These are phyloP conservation scores for Phallusia fumigata DNA, from an alignment of 23 tunicate genomes.

Conservation along the genomic window DNA sequence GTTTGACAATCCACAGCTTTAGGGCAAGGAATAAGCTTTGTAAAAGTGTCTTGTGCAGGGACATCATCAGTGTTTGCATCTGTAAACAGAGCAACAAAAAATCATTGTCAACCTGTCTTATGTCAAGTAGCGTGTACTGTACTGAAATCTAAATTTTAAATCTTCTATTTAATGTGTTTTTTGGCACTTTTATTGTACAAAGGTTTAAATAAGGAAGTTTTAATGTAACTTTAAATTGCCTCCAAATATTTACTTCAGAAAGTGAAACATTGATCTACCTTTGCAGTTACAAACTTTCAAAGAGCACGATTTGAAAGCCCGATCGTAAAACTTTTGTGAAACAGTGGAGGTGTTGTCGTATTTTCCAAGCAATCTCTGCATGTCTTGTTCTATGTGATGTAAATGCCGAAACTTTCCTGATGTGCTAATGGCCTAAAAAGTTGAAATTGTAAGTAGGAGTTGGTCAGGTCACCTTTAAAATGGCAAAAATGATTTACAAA, in stretches of 20 bases:
- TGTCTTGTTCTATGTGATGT: conserved; percentile 24
- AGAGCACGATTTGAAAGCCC: not conserved
- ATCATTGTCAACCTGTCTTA: too few species aligned
- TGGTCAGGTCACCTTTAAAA: not conserved
- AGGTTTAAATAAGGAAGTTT: too few species aligned
- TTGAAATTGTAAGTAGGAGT: not conserved
- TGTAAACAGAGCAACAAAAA: too few species aligned
- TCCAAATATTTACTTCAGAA: too few species aligned
- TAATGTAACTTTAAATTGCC: too few species aligned
- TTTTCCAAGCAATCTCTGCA: conserved; percentile 47
- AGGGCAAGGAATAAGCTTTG: conserved; percentile 44
- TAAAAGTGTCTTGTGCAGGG: not conserved
- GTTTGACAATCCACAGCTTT: conserved; percentile 42
- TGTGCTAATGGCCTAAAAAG: not conserved
- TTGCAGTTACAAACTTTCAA: not conserved
- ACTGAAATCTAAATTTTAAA: too few species aligned
- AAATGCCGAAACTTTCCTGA: not conserved
- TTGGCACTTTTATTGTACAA: too few species aligned
- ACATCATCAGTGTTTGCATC: too few species aligned
- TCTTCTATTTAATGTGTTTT: too few species aligned
- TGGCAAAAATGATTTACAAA: too few species aligned
- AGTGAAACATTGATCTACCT: too few species aligned
- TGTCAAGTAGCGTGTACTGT: too few species aligned
- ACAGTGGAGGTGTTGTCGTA: not conserved
- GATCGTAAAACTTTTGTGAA: not conserved